phyloP scores from a whole-genome alignment of 2,888 invertebrate genomes.

The Pteria penguin region DNA sequence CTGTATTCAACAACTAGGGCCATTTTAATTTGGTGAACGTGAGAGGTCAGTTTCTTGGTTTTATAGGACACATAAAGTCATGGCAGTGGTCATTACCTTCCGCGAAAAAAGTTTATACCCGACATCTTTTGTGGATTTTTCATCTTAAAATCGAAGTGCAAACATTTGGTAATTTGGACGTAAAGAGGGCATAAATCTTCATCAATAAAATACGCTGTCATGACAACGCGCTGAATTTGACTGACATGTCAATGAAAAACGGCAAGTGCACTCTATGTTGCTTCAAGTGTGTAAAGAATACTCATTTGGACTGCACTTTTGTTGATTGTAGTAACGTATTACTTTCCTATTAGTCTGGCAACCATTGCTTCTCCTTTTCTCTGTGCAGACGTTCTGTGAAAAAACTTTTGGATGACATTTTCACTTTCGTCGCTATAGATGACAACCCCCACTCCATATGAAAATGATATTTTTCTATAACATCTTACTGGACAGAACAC shows the following conservation, averaged over 20 bases:
- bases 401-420: too few species aligned
- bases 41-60: background rate
- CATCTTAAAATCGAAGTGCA: background rate
- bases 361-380: background rate
- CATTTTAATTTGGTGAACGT: background rate
- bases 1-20: too few species aligned
- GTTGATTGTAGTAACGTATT: background rate
- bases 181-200: constrained; percentile 1
- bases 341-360: background rate
- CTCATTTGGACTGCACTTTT: background rate
- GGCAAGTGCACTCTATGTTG: background rate
- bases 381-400: too few species aligned
- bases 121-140: background rate
- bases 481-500: too few species aligned
- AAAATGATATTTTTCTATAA: too few species aligned
- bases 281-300: background rate
- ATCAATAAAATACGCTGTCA: background rate
- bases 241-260: background rate
- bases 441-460: too few species aligned
- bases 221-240: background rate
- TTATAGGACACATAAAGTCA: background rate
- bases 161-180: constrained; percentile 10
- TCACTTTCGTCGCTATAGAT: too few species aligned
- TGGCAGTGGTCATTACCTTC: background rate
- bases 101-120: background rate